Base-by-base conservation (phyloP, 2,113 vertebrate genomes). In the Rynchops niger region DNA sequence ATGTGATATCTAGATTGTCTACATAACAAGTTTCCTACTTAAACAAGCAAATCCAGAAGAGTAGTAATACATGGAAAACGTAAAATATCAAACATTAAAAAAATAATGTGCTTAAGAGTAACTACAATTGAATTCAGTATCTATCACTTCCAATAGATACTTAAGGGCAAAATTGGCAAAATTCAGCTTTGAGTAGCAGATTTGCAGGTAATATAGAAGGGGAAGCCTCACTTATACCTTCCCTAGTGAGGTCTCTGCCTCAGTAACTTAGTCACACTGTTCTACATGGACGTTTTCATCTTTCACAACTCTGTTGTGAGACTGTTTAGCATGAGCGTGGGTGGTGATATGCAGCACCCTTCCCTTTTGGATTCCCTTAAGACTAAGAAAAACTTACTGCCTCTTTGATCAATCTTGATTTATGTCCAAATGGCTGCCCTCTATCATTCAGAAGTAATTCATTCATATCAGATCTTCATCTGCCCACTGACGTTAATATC, bases 381-480 rank as follows among this genome's bases (percentile, higher is more conserved):
- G 47, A 66, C 27, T 86, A 77, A 49, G 40, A 29, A 81, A 86
- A 86, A 65, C 6, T 50, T 69, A 23, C 10, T 55, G 12, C 32
- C 72, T 94, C 36, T 95, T 83, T 94, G 40, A 90, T 89, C 53
- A 62, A 2, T 84, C 72, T 58, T 59, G 45, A 95, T 91, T 93
- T 36, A 56, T 52, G 59, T 88, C 45, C n/a, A 79, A 63, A 82
- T 82, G 70, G 66, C 62, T 86, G 29, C 26, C 15, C 18, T 92
- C 74, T 47, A 26, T 96, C 38, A 72, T 43, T 86, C 74, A 52
- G 32, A 86, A 83, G 49, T 42, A 19, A 50, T 50, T 92, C 7
- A 52, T 79, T 80, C 6, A 0, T 86, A 72, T 40, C 38, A 82
- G 34, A 55, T 69, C 74, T 90, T 82, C 49, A 82, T 95, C 86